Conservation (phyloP, 2,797 vertebrate genomes). For the Pygocentrus nattereri region DNA sequence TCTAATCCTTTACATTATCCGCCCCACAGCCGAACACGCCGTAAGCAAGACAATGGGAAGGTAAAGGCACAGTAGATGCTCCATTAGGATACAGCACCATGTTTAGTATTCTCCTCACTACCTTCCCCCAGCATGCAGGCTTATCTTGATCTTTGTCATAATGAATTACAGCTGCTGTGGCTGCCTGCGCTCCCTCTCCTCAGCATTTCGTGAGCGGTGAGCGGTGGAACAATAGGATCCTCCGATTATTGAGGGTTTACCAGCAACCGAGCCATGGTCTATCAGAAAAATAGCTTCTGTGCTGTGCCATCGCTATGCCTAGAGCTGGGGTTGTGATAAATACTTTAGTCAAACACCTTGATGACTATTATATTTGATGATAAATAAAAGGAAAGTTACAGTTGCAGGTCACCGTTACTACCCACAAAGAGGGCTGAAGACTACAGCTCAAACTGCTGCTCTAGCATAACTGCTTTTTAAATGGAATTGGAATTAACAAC, state of each 20-base stretch:
- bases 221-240: neutral
- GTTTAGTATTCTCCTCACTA: constrained; percentile 27
- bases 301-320: neutral
- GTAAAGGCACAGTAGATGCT: constrained; percentile 25
- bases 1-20: constrained; percentile 49
- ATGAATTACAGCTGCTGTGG: constrained; percentile 47
- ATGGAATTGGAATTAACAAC: no score
- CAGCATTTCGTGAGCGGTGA: neutral
- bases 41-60: constrained; percentile 17
- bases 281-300: neutral
- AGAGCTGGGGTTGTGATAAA: neutral
- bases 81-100: constrained; percentile 18
- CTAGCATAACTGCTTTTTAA: no score
- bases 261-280: neutral
- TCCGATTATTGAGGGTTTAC: constrained; percentile 2
- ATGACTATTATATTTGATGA: neutral
- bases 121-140: constrained; percentile 3
- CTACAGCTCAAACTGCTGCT: no score
- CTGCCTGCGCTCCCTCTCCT: constrained; percentile 27
- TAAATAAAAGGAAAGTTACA: no score
- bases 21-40: constrained; percentile 17
- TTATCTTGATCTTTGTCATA: constrained; percentile 46
- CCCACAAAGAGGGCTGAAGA: no score
- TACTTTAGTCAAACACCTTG: neutral
- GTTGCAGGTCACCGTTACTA: no score